Evolutionary conservation across 2,797 vertebrate species (phyloP), one percentile per base, ranked within the genome.

Genomic region (Microcaecilia unicolor): DNA sequence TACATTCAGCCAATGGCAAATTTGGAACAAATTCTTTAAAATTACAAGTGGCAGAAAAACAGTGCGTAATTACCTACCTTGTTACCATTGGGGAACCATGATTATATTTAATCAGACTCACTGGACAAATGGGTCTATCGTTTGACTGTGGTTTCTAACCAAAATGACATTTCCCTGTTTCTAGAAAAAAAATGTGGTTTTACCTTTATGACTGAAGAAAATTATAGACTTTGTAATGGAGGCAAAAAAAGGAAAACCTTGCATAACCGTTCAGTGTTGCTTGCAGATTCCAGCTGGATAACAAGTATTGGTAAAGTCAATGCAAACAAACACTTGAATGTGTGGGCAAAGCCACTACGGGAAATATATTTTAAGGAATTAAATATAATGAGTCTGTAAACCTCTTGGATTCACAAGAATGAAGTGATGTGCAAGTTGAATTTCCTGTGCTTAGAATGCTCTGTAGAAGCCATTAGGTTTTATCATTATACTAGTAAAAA

Each of bases 11-110:
- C 58, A 58, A 34, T 41, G 50, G 48, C 53, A 55, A 49, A 60
- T 61, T 63, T 62, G 59, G 56, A 67, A 51, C 37, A 72, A 70
- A 66, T 70, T 63, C 43, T 11, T 11, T 53, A 51, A 56, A 61
- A 70, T 73, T 63, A 58, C 27, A 13, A 53, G 43, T 11, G 37
- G 41, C 31, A 21, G 7, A 34, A 43, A 42, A 11, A 17, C 19
- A 44, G 23, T 14, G 25, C 25, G 3, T 69, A 41, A 48, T 74
- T 57, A 66, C 38, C 42, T 48, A 33, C 53, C 40, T 58, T 62
- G 31, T 21, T 43, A 23, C 44, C 47, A 44, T 22, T 51, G 38
- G 39, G 32, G 11, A 41, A 37, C 22, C 24, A 41, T 55, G 45
- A 52, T 51, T 60, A 44, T 10, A 20, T 12, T 31, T 57, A 58